Percentiles rank a stretch among this genome's conserved stretches.
phyloP scores from a whole-genome alignment of 2,888 invertebrate species.

The Phanerotoma sp. region DNA sequence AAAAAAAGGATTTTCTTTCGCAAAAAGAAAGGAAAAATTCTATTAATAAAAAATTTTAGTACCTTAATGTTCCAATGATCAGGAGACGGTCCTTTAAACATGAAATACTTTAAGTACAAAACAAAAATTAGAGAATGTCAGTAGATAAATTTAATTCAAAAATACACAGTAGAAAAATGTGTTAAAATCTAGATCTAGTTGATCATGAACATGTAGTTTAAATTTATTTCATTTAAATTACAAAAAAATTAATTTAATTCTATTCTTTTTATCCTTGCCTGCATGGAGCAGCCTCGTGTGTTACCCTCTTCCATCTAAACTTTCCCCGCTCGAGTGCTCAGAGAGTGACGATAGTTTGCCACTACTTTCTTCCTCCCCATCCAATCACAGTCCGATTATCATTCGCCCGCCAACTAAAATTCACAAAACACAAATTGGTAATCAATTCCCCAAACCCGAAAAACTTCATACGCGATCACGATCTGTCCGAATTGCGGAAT shows the following conservation, averaged over 20 bases:
- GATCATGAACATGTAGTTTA: neutral
- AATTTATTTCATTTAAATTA: conserved; percentile 29
- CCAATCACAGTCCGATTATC: conserved; percentile 34
- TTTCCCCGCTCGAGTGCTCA: conserved; percentile 39
- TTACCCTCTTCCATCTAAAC: conserved; percentile 44
- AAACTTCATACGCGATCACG: conserved; percentile 20
- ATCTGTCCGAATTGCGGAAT: conserved; percentile 35
- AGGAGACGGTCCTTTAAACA: too few species aligned
- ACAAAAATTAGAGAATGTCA: too few species aligned
- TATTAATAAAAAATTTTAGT: too few species aligned
- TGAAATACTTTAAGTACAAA: too few species aligned
- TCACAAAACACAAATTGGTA: conserved; percentile 33
- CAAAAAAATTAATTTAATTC: conserved; percentile 29
- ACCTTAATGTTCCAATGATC: too few species aligned
- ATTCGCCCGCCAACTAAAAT: conserved; percentile 28
- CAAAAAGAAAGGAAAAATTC: too few species aligned
- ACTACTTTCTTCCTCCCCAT: conserved; percentile 38
- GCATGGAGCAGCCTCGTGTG: conserved; percentile 47
- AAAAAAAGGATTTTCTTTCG: too few species aligned
- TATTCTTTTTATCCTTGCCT: conserved; percentile 39
- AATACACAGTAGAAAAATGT: too few species aligned
- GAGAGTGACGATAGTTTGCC: conserved; percentile 47
- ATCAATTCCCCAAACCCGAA: conserved; percentile 39
- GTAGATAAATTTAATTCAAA: too few species aligned
- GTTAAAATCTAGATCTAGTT: too few species aligned